phyloP scores from a whole-genome alignment of 1,140 invertebrate species.

The Dinothrombium tinctorium region DNA sequence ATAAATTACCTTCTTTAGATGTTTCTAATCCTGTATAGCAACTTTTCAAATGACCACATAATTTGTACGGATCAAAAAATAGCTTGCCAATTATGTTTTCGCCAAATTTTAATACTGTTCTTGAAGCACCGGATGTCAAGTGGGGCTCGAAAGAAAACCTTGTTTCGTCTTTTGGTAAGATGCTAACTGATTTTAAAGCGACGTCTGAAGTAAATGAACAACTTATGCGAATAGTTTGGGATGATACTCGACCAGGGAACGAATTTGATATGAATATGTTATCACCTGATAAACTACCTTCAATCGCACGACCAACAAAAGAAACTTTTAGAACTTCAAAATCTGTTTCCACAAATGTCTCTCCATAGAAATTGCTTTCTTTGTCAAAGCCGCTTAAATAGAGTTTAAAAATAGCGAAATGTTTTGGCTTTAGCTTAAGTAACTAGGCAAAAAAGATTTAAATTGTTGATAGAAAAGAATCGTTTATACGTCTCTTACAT shows the following conservation, averaged over 20 bases:
- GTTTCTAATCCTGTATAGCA: too few species aligned
- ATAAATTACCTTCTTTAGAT: too few species aligned
- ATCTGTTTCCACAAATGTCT: conserved; percentile 43
- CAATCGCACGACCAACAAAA: conserved; percentile 19
- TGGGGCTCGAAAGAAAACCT: conserved; percentile 4
- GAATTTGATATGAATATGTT: conserved; percentile 1
- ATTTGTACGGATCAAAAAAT: conserved; percentile 38
- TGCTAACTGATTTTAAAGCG: conserved; percentile 5
- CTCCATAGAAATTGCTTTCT: conserved; percentile 42
- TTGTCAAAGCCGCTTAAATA: too few species aligned
- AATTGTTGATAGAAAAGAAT: too few species aligned
- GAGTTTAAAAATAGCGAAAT: too few species aligned
- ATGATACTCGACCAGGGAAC: conserved; percentile 5
- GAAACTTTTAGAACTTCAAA: conserved; percentile 39
- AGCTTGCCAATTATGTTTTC: conserved; percentile 26
- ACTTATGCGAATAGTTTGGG: background rate
- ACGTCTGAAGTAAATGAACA: background rate
- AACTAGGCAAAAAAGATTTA: too few species aligned
- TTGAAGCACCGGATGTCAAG: background rate
- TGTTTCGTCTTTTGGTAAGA: conserved; percentile 5
- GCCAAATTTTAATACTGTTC: too few species aligned
- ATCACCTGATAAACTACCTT: conserved; percentile 11
- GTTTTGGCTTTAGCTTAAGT: too few species aligned
- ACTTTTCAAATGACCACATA: too few species aligned
- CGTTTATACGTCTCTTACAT: too few species aligned